Evolutionary conservation across 2,113 vertebrate genomes (phyloP).

Genomic region (Raja brachyura): DNA sequence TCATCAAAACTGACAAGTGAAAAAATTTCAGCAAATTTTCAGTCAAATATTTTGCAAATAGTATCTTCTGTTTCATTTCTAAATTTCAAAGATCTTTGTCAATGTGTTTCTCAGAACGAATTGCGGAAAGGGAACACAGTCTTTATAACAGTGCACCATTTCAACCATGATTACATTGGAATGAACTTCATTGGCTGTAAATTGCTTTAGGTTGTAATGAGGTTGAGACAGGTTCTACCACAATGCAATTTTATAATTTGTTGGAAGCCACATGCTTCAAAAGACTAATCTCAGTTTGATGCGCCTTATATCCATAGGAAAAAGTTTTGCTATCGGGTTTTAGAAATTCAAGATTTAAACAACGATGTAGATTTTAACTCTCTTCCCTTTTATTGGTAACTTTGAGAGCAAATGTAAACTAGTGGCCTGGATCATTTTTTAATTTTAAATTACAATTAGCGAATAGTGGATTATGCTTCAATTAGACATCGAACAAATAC

Average conservation of each 20-base stretch:
- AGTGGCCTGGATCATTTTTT: background rate
- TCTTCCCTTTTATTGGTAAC: background rate
- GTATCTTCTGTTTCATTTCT: background rate
- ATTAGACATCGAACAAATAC: background rate
- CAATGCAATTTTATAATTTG: too few species aligned
- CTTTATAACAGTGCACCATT: background rate
- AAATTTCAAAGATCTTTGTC: background rate
- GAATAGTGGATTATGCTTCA: background rate
- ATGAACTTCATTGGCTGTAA: too few species aligned
- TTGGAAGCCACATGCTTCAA: background rate
- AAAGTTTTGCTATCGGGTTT: slow-evolving; percentile 4
- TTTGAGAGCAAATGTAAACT: background rate
- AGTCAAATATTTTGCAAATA: slow-evolving; percentile 5
- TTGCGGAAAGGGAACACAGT: too few species aligned
- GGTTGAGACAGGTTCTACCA: too few species aligned
- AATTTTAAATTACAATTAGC: background rate
- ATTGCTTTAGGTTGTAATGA: too few species aligned
- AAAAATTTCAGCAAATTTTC: background rate
- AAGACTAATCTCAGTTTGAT: background rate
- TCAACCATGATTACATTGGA: too few species aligned
- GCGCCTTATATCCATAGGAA: background rate
- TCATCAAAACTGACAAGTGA: background rate
- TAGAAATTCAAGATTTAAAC: background rate
- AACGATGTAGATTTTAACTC: background rate
- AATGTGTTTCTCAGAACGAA: background rate